Base-by-base conservation (phyloP, 2,888 invertebrate species). In the Polylopha cassiicola region DNA sequence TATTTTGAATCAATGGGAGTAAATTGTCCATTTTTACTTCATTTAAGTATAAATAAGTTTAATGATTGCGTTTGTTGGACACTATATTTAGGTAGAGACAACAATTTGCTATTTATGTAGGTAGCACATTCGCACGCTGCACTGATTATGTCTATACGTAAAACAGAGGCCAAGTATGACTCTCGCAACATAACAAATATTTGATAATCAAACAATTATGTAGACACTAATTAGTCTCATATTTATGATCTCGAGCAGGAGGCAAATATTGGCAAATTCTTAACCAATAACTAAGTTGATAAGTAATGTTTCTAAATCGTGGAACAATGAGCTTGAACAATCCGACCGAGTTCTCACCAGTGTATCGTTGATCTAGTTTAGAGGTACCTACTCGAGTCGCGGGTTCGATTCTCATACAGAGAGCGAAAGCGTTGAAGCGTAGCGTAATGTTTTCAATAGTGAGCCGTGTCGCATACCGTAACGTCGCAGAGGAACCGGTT, bases 401-500 rank as follows among this genome's bases (percentile, higher is more conserved):
- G 10, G 14, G 20, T 23, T 21, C 30, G 17, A 15, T 24, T 36
- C 60, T 55, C 58, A 62, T 51, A 62, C 54, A 61, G 61, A 64
- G 54, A 65, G 67, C 68, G 70, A 73, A 73, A 73, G 69, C 66
- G 50, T 55, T 54, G 50, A 44, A 51, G 53, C 51, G 51, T 57
- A 51, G 46, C 53, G 46, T 24, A 41, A 41, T 29, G 42, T 42
- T 37, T 37, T 37, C 32, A 36, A 34, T 39, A 36, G 31, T 34
- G 31, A 15, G 31, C 34, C 33, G 39, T 46, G 42, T 44, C 46
- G 46, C 44, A 46, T 44, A 44, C 50, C 42, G 47, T 46, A 50
- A 44, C 43, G 34, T 41, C 37, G 44, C 38, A 43, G 47, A 36
- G 39, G 58, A 71, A 78, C 77, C 79, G 75, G 79, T 78, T 76